phyloP scores from a whole-genome alignment of 2,888 invertebrate species.

The Catocala nupta region DNA sequence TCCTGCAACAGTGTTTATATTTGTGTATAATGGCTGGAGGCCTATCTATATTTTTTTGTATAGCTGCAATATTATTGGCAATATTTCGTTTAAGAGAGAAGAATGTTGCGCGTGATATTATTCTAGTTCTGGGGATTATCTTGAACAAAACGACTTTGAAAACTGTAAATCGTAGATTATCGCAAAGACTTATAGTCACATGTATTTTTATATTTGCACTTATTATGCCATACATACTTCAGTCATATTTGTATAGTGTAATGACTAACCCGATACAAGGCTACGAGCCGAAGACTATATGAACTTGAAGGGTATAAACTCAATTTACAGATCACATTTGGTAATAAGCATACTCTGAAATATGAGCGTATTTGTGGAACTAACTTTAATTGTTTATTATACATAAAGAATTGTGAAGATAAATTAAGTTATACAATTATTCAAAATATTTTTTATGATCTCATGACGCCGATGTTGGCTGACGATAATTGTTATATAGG shows the following conservation, averaged over 20 bases:
- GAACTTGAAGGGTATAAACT: constrained; percentile 41
- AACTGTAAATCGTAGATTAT: constrained; percentile 36
- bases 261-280: constrained; percentile 51
- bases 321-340: constrained; percentile 18
- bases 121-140: constrained; percentile 59
- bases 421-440: constrained; percentile 49
- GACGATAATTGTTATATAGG: constrained; percentile 45
- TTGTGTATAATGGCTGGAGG: constrained; percentile 19
- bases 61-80: constrained; percentile 34
- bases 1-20: constrained; percentile 21
- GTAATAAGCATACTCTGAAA: neutral
- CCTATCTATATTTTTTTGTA: constrained; percentile 47
- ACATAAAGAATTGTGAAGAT: constrained; percentile 32
- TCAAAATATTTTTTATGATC: constrained; percentile 34
- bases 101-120: constrained; percentile 44
- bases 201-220: constrained; percentile 53
- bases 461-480: constrained; percentile 38
- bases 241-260: constrained; percentile 54
- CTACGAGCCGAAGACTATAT: constrained; percentile 39
- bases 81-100: constrained; percentile 44
- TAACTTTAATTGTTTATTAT: constrained; percentile 49
- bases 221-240: constrained; percentile 54
- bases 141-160: constrained; percentile 47
- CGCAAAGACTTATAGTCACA: constrained; percentile 47
- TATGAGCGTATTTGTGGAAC: constrained; percentile 37